phyloP scores from a whole-genome alignment of 2,113 vertebrate species.

The Picathartes gymnocephalus region DNA sequence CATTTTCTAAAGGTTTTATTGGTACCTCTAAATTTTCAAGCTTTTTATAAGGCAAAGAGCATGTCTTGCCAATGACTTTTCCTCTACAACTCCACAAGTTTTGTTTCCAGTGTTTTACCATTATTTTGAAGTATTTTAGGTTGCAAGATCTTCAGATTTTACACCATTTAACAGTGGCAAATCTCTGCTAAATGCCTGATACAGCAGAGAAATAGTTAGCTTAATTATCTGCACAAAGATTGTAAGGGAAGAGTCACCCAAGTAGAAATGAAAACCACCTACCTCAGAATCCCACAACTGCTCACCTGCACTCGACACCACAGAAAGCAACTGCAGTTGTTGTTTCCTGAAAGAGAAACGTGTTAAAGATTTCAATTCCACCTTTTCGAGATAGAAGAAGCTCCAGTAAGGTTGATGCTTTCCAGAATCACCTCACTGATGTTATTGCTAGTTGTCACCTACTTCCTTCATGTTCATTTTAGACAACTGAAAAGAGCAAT shows the following conservation, averaged over 20 bases:
- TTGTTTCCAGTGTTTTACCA: background rate
- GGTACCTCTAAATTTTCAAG: background rate
- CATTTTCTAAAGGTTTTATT: constrained; percentile 7
- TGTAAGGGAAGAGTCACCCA: background rate
- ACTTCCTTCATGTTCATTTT: background rate
- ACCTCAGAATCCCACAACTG: fast-evolving
- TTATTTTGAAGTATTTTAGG: background rate
- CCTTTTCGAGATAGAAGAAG: background rate
- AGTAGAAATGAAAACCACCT: background rate
- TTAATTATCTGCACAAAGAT: background rate
- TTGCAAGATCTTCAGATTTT: background rate
- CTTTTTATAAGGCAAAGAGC: background rate
- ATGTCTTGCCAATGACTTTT: background rate
- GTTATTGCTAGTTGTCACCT: background rate
- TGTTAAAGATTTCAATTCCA: background rate
- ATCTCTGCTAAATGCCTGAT: background rate
- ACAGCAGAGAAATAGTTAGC: background rate
- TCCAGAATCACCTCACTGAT: background rate
- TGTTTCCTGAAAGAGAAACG: background rate
- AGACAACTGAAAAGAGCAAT: background rate
- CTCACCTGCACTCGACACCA: background rate
- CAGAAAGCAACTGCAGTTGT: background rate
- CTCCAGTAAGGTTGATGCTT: background rate
- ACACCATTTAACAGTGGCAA: background rate
- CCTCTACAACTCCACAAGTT: background rate